These are phyloP conservation scores for Clamator glandarius DNA, from an alignment of 2,797 vertebrate genomes.

Conservation along the genomic window DNA sequence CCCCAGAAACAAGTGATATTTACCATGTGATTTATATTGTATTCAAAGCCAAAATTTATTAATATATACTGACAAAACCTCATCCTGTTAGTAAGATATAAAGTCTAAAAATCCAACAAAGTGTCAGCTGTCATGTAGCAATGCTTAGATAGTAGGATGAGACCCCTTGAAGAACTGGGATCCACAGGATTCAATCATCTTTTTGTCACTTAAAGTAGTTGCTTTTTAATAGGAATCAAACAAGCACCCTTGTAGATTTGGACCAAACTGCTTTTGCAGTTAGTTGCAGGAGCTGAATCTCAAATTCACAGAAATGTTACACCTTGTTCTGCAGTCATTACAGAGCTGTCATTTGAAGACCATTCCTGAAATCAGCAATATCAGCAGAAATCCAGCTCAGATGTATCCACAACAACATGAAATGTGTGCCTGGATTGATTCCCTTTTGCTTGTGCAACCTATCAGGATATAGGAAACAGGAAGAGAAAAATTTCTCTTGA, in stretches of 20 bases:
- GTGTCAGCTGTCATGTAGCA: neutral
- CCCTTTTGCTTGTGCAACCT: neutral
- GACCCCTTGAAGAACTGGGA: neutral
- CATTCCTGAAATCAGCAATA: neutral
- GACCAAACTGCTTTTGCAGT: neutral
- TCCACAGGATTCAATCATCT: neutral
- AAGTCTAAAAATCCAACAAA: neutral
- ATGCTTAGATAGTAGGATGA: neutral
- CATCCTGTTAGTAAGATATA: neutral
- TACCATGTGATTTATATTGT: neutral
- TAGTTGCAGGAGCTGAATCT: neutral
- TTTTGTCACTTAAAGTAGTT: neutral
- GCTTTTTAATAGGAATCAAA: neutral
- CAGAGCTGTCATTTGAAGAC: neutral
- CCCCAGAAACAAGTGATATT: neutral
- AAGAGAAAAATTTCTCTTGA: neutral
- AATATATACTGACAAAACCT: neutral
- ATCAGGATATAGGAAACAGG: neutral
- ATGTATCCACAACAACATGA: neutral
- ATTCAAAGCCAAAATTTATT: neutral
- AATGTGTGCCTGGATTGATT: neutral
- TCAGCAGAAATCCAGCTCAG: neutral
- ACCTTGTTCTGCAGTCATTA: neutral
- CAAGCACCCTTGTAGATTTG: neutral
- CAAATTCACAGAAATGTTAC: neutral